phyloP scores from a whole-genome alignment of 2,113 vertebrate species.

The Apistogramma diplotaenia region DNA sequence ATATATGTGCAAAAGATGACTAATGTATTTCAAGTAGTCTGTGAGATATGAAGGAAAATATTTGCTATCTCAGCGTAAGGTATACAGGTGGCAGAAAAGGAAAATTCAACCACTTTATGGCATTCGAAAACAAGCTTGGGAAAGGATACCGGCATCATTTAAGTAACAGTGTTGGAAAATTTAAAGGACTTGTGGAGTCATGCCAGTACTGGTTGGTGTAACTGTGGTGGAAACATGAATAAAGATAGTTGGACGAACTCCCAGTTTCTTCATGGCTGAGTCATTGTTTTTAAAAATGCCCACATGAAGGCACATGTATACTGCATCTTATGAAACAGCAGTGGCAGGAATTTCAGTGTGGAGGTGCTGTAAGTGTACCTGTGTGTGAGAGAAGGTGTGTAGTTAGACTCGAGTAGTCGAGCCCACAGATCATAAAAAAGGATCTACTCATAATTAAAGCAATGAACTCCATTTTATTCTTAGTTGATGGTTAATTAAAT shows the following conservation, averaged over 20 bases:
- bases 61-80: neutral
- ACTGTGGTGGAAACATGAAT: conserved; percentile 43
- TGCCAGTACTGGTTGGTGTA: conserved; percentile 48
- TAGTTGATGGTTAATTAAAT: conserved; percentile 94
- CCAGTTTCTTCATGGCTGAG: conserved; percentile 50
- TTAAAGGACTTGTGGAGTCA: conserved; percentile 33
- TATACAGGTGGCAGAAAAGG: neutral
- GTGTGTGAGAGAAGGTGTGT: neutral
- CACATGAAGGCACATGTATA: conserved; percentile 58
- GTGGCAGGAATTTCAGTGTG: neutral
- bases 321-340: conserved; percentile 16
- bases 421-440: conserved; percentile 85
- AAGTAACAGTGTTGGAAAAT: conserved; percentile 27
- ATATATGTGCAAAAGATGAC: neutral
- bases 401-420: neutral
- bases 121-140: conserved; percentile 26
- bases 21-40: neutral
- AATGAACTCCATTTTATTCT: conserved; percentile 90
- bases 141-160: conserved; percentile 43
- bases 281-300: conserved; percentile 51
- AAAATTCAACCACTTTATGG: neutral
- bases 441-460: conserved; percentile 88
- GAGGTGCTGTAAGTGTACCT: neutral
- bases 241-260: conserved; percentile 53
- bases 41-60: neutral